A percentile compares a stretch with the other conserved stretches of the same genome.
Evolutionary conservation across 2,888 invertebrate genomes (phyloP).

Genomic region (Rhyacophila evoluta): DNA sequence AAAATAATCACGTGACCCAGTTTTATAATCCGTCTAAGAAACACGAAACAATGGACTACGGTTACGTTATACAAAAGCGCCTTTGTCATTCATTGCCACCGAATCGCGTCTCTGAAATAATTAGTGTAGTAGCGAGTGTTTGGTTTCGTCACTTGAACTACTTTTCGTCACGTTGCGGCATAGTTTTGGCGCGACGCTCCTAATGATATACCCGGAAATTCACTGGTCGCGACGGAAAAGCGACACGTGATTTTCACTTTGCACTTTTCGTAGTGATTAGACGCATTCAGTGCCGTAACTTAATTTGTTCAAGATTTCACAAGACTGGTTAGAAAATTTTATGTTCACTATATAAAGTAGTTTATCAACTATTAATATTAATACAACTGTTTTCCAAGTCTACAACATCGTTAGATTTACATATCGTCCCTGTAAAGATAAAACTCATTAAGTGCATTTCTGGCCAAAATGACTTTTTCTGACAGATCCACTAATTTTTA

Average conservation of each 20-base stretch:
- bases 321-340: no score
- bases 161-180: not conserved
- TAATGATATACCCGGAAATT: conserved; percentile 2
- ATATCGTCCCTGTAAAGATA: no score
- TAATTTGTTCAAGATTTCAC: no score
- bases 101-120: not conserved
- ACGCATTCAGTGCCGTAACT: no score
- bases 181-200: not conserved
- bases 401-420: no score
- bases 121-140: not conserved
- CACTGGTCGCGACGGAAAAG: not conserved
- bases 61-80: not conserved
- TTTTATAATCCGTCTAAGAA: not conserved
- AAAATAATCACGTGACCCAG: not conserved
- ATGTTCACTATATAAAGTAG: no score
- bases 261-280: not conserved
- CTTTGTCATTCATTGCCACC: not conserved
- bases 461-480: no score
- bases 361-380: no score
- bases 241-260: not conserved
- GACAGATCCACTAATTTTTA: no score
- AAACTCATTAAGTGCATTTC: no score
- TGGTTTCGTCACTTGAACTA: not conserved
- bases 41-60: not conserved
- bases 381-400: no score